These are phyloP conservation scores for Orius insidiosus DNA, from an alignment of 1,140 invertebrate genomes.

Conservation along the genomic window DNA sequence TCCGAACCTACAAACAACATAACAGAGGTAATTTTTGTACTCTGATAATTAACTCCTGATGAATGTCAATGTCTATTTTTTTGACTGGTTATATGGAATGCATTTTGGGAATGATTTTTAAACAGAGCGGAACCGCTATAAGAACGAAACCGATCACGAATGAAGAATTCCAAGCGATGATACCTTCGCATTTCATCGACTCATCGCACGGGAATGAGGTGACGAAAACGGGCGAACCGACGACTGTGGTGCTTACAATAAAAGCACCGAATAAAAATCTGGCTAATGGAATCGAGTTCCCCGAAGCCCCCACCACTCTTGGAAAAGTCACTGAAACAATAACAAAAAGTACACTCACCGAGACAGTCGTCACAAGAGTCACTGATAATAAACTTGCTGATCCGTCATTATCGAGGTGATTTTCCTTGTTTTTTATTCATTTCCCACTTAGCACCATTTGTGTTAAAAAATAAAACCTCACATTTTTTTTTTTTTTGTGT, in stretches of 20 bases:
- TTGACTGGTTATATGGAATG: not conserved
- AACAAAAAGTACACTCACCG: no score
- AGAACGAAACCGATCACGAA: slow-evolving; percentile 66
- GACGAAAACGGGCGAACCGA: slow-evolving; percentile 12
- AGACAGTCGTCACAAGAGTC: no score
- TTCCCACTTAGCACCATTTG: no score
- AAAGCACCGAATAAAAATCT: slow-evolving; percentile 53
- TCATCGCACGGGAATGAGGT: not conserved
- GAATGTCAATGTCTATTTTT: not conserved
- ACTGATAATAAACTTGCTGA: no score
- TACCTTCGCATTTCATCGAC: slow-evolving; percentile 65
- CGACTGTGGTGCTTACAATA: slow-evolving; percentile 45
- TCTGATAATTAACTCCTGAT: not conserved
- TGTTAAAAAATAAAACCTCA: no score
- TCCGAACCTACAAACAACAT: slow-evolving; percentile 11
- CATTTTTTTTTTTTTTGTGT: no score
- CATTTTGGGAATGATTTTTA: slow-evolving; percentile 4
- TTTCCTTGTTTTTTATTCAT: no score
- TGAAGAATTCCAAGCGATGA: slow-evolving; percentile 86
- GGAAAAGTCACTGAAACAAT: no score
- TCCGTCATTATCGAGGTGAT: no score
- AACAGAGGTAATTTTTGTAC: not conserved
- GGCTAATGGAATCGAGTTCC: no score
- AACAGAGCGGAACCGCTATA: no score
- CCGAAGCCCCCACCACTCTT: no score